Base-by-base conservation (phyloP, 2,113 vertebrate species). In the Nanger granti region DNA sequence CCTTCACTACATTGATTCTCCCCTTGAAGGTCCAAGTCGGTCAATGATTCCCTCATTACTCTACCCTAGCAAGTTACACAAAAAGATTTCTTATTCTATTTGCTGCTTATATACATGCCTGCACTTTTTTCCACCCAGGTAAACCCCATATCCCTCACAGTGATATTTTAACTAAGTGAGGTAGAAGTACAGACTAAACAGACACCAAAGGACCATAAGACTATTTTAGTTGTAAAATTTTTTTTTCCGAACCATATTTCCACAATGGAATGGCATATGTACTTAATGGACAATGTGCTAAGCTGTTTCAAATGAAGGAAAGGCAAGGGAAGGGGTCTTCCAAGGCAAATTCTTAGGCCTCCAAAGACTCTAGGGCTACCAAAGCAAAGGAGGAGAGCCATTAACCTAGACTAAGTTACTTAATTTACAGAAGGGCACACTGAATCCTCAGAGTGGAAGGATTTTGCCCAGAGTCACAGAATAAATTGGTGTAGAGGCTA, bases 111-210 rank as follows among this genome's bases (percentile, higher is more conserved):
- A 64, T 29, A 28, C 10, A 91, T 18, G 29, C 18, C n/a, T 87
- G 47, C 9, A 8, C 14, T 31, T 44, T 54, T 83, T 47, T 34
- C 57, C 34, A 22, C 37, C 54, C 62, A 69, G 17, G 17, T 37
- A 86, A 96, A 91, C 8, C 29, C 20, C 31, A 55, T 29, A 47
- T 24, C 29, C 14, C 76, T 93, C 47, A 89, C 4, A 80, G 60
- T 54, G n/a, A 59, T 76, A 93, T 83, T 96, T 95, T 83, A 91
- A 64, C 87, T 44, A 95, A 73, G n/a, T 52, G 4, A 96, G 31
- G 64, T 79, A 15, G 26, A 91, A 95, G 73, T 84, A 7, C 31
- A 87, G 66, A 88, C 4, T 60, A 96, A 79, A 94, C 2, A 80
- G 20, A 49, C 24, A 55, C 6, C 28, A 91, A 66, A 86, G 54